A percentile compares a stretch with the other conserved stretches of the same genome.
phyloP scores from a whole-genome alignment of 2,113 vertebrate genomes.

The Periophthalmus modestus region DNA sequence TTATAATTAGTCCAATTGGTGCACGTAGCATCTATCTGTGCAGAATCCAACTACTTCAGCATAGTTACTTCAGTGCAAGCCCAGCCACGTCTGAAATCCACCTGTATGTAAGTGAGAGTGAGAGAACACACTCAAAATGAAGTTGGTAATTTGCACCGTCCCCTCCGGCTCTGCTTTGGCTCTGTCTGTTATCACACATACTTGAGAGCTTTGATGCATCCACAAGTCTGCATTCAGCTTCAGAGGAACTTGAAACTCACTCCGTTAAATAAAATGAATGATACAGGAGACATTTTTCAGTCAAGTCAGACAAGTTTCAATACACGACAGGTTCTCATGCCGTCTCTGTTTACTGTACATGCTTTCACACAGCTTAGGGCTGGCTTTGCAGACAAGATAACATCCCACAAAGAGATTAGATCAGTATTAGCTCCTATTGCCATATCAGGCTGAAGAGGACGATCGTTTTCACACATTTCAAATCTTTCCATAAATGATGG shows the following conservation, averaged over 20 bases:
- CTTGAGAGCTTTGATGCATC: constrained; percentile 17
- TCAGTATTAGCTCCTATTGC: too few relatives aligned
- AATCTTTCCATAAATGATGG: too few relatives aligned
- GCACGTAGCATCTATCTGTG: not conserved
- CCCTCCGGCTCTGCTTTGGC: constrained; percentile 22
- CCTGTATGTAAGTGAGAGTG: constrained; percentile 32
- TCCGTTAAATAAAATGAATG: not conserved
- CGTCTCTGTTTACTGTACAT: constrained; percentile 19
- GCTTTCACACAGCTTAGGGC: constrained; percentile 28
- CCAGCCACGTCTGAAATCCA: constrained; percentile 50
- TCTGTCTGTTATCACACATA: not conserved
- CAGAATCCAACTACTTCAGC: constrained; percentile 52
- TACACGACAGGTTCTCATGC: not conserved
- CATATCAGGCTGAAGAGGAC: too few relatives aligned
- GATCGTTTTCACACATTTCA: too few relatives aligned
- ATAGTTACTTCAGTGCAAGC: constrained; percentile 47
- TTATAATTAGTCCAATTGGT: not conserved
- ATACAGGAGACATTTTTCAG: too few relatives aligned
- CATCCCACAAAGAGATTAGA: constrained; percentile 30
- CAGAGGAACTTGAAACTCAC: constrained; percentile 1
- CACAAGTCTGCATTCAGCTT: constrained; percentile 9
- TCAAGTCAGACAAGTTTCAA: too few relatives aligned
- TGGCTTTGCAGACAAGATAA: constrained; percentile 8
- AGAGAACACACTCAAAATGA: not conserved
- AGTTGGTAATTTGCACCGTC: constrained; percentile 17